phyloP scores from a whole-genome alignment of 1,140 invertebrate species.

The Parapsyche elsis region DNA sequence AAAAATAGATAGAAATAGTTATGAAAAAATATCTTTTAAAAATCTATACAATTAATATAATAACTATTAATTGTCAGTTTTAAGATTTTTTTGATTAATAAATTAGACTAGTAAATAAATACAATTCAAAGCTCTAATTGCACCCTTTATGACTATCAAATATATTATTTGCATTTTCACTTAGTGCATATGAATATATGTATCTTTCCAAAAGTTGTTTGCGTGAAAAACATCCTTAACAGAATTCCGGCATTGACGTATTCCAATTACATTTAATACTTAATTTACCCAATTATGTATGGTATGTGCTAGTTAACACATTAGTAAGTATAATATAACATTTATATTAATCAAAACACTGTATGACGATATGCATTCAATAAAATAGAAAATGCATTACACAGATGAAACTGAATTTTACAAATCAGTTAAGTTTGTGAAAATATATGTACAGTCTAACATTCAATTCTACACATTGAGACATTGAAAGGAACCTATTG shows the following conservation, averaged over 20 bases:
- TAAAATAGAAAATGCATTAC: slow-evolving; percentile 9
- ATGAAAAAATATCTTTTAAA: slow-evolving; percentile 27
- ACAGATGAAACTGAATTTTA: background rate
- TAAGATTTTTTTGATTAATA: slow-evolving; percentile 7
- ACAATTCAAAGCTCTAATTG: slow-evolving; percentile 43
- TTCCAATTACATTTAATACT: background rate
- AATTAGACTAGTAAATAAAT: slow-evolving; percentile 42
- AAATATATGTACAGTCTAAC: slow-evolving; percentile 10
- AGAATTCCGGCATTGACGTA: background rate
- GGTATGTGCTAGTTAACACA: background rate
- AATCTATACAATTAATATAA: slow-evolving; percentile 19
- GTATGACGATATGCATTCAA: background rate
- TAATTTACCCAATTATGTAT: background rate
- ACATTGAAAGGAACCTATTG: slow-evolving; percentile 7
- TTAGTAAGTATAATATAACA: background rate
- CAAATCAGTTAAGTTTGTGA: background rate
- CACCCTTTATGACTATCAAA: slow-evolving; percentile 43
- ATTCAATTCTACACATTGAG: slow-evolving; percentile 17
- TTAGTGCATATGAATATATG: background rate
- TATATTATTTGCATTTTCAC: slow-evolving; percentile 36
- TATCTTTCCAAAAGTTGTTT: too few species aligned
- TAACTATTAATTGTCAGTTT: slow-evolving; percentile 27
- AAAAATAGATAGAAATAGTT: background rate
- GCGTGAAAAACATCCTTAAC: too few species aligned
- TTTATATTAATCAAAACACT: too few species aligned